Base-by-base conservation (phyloP, 2,888 invertebrate genomes). In the Hedychridium roseum region DNA sequence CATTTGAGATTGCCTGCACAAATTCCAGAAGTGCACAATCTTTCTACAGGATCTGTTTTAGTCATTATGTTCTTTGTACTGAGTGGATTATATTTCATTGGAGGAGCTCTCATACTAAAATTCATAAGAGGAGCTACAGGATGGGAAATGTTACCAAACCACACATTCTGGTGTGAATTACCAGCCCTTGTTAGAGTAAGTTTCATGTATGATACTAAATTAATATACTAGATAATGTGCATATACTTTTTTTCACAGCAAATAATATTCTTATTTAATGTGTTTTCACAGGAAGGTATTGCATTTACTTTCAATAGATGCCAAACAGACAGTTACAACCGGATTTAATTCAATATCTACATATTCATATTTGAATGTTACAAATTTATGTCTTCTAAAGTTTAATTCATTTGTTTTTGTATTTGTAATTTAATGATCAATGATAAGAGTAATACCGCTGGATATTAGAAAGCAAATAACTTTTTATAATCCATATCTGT, bases 101-200 rank as follows among this genome's bases (percentile, higher is more conserved):
- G 86, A 30, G 91, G 91, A 40, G 83, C 86, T 38, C 73, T 86
- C 32, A 82, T 86, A 1, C 83, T 88, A 71, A 87, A 85, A 70
- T 85, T 86, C 70, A 76, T 88, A 28, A 83, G 88, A 76, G 90
- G 90, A 18, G 90, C 89, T 0, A 83, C 86, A 30, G 90, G 91
- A 1, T 76, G 84, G 49, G 90, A 91, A 80, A 82, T 89, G 64
- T 82, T 91, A 62, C 91, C 91, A 0, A 88, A 91, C 76, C 80
- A 88, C 48, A 84, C 83, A 43, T 90, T 91, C 76, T 91, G 91
- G 91, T 79, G 79, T 5, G 86, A 86, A 48, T 76, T 91, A 52
- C 90, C 90, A 2, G 82, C 82, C 57, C 82, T 90, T 62, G 85
- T 90, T 21, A 85, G 81, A 80, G 90, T 89, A 81, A 81, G 80